These are phyloP conservation scores for Myrmecophaga tridactyla DNA, from an alignment of 2,113 vertebrate genomes.

Conservation along the genomic window DNA sequence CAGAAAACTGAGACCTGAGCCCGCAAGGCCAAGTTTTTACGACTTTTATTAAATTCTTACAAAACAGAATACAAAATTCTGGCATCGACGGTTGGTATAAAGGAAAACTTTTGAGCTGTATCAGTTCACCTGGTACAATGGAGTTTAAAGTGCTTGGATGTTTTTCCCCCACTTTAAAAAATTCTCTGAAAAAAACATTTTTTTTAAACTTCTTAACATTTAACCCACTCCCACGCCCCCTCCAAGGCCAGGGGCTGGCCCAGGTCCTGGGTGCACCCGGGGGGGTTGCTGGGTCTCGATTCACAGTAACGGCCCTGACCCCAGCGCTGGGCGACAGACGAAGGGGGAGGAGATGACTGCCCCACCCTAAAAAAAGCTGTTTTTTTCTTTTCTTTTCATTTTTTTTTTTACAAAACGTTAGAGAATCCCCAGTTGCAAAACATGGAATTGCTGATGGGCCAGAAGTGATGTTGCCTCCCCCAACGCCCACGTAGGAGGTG, in stretches of 20 bases:
- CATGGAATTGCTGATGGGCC: background rate
- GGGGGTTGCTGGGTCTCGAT: background rate
- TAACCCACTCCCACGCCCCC: background rate
- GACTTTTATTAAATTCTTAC: constrained; percentile 94
- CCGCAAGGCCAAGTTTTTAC: constrained; percentile 78
- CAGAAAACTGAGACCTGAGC: rapidly evolving
- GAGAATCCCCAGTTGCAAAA: background rate
- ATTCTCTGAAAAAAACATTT: background rate
- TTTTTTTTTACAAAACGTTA: constrained; percentile 37
- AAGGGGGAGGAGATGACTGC: background rate
- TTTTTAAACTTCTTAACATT: constrained; percentile 2
- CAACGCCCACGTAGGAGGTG: background rate
- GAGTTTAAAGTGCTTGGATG: constrained; percentile 94
- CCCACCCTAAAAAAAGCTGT: background rate
- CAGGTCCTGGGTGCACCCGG: background rate
- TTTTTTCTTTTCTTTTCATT: background rate
- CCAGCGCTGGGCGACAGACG: rapidly evolving
- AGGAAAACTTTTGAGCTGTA: constrained; percentile 88
- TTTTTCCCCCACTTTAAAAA: constrained; percentile 76
- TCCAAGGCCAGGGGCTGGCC: background rate
- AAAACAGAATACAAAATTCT: constrained; percentile 99
- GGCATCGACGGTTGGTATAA: constrained; percentile 87
- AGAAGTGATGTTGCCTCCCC: background rate
- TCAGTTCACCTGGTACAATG: constrained; percentile 93
- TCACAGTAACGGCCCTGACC: constrained; percentile 82